Base-by-base conservation (phyloP, 2,113 vertebrate genomes). In the Macheiramphus alcinus region DNA sequence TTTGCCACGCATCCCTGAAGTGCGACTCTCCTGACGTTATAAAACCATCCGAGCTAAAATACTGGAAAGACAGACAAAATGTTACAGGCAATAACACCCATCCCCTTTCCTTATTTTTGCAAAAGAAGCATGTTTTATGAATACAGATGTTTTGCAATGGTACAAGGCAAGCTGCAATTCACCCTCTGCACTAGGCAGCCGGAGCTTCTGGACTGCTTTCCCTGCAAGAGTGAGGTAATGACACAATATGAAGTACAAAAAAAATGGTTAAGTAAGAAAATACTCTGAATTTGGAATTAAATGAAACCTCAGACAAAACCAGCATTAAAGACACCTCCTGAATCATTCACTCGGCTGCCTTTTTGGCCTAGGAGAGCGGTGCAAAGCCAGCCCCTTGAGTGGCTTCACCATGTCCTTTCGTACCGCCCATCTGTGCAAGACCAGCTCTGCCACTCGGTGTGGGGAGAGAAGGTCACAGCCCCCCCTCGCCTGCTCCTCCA, bases 91-190 rank as follows among this genome's bases (percentile, higher is more conserved):
- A 16, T 19, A 31, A 19, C 11, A 55, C 36, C 36, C 16, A 4
- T 19, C 36, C 42, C 48, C 4, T 52, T 85, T 63, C 76, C 40
- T 61, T 31, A 22, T 21, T 93, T 88, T 65, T 75, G n/a, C 34
- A 61, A 82, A 82, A 76, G 9, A 8, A 73, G 16, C 2, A 9
- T 11, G 5, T 38, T 91, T 56, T 65, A 43, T 38, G 53, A 62
- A 66, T 16, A 61, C 1, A 0, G 40, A 40, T 0, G 0, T 52
- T 94, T 86, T 67, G 38, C 32, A 59, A 17, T 5, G 3, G 17
- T 40, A 26, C 20, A 45, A 42, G 48, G 36, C 38, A 86, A 53
- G 42, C 17, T 90, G 36, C 10, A 82, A 18, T 20, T 40, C 56
- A 23, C 19, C 2, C 6, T 32, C 55, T 71, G 43, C 5, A 2